These are phyloP conservation scores for Lasioglossum lativentre DNA, from an alignment of 2,888 invertebrate genomes.

Conservation along the genomic window DNA sequence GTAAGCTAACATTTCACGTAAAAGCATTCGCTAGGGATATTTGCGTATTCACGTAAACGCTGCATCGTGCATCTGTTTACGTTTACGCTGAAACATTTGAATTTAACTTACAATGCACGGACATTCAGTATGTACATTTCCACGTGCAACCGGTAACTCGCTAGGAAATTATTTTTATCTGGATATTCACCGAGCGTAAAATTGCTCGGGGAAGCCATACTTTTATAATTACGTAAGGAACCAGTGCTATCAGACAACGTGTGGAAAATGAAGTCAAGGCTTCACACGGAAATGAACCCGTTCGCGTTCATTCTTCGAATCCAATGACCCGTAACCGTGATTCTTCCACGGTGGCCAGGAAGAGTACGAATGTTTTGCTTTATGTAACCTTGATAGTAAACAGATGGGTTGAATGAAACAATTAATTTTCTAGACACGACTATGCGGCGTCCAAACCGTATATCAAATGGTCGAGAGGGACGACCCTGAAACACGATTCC, in stretches of 20 bases:
- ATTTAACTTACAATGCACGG: neutral
- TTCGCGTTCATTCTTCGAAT: slow-evolving; percentile 27
- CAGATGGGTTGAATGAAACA: neutral
- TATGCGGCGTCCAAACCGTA: neutral
- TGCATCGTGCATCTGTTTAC: neutral
- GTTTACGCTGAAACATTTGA: slow-evolving; percentile 15
- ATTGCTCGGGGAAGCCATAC: slow-evolving; percentile 37
- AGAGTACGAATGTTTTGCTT: neutral
- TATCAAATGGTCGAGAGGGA: neutral
- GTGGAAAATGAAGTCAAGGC: slow-evolving; percentile 42
- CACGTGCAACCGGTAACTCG: neutral
- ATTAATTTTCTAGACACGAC: neutral
- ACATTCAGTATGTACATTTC: neutral
- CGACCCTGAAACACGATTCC: neutral
- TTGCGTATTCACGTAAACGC: neutral
- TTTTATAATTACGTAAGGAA: slow-evolving; percentile 46
- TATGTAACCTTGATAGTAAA: slow-evolving; percentile 5
- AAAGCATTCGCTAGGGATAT: neutral
- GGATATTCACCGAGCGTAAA: slow-evolving; percentile 41
- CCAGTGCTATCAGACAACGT: slow-evolving; percentile 2
- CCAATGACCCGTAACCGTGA: slow-evolving; percentile 37
- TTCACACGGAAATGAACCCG: slow-evolving; percentile 9
- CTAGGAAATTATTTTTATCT: slow-evolving; percentile 20
- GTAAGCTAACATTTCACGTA: neutral
- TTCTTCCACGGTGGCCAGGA: neutral